These are phyloP conservation scores for Myiagra hebetior DNA, from an alignment of 2,113 vertebrate species.

Conservation along the genomic window DNA sequence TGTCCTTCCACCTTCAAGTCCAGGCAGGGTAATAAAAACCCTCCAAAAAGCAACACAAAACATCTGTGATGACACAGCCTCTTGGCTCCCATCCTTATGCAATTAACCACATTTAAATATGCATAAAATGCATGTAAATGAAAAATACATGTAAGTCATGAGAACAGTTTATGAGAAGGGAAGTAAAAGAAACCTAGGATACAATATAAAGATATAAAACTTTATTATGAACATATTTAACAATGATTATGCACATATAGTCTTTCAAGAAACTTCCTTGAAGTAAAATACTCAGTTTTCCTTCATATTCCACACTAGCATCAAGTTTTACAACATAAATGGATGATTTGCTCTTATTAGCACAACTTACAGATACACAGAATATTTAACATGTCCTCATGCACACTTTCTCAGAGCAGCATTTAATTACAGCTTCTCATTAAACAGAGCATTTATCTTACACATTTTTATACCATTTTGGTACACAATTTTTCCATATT, in stretches of 20 bases:
- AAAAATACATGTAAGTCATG: neutral
- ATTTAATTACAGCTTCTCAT: constrained; percentile 37
- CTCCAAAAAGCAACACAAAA: neutral
- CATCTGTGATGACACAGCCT: neutral
- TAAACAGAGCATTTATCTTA: constrained; percentile 44
- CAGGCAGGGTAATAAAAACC: neutral
- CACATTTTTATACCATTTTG: constrained; percentile 36
- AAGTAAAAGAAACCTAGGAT: neutral
- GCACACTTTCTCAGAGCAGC: constrained; percentile 37
- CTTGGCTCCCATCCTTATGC: neutral
- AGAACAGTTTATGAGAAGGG: neutral
- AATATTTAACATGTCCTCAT: constrained; percentile 3
- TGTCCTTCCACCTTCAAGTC: neutral
- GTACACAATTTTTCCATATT: constrained; percentile 26
- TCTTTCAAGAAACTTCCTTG: constrained; percentile 9
- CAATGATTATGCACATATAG: constrained; percentile 32
- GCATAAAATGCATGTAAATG: neutral
- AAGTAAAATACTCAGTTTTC: constrained; percentile 35
- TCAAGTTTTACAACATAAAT: neutral
- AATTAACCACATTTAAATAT: neutral
- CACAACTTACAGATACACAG: neutral
- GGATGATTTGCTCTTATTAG: neutral
- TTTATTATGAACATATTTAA: constrained; percentile 60
- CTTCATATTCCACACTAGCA: neutral
- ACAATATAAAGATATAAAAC: constrained; percentile 47